Evolutionary conservation across 2,797 vertebrate species (phyloP), one percentile per base, ranked within the genome.

Genomic region (Anabas testudineus): DNA sequence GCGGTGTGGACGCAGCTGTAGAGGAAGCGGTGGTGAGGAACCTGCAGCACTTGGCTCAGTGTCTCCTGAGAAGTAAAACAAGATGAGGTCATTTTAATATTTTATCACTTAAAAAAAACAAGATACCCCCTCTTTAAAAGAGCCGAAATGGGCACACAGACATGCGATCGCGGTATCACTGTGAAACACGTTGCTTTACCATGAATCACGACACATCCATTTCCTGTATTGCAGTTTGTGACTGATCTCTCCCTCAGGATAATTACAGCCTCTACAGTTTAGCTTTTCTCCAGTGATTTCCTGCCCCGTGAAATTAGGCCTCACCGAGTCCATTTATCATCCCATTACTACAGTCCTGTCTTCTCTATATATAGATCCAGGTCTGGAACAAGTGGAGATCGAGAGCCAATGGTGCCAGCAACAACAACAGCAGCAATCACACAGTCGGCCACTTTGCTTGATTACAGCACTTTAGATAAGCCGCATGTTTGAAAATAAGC

Each of bases 291-390:
- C 86, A 76, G 88, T 80, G 87, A 92, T 92, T 93, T 92, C 90
- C 93, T 92, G 90, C 87, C 87, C 84, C 71, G 58, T 89, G 87
- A 90, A 93, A 92, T 92, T 84, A 92, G 88, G 83, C 87, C 91
- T 83, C 10, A 59, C 71, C 64, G 65, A 67, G 81, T 88, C 85
- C 90, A 93, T 94, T 92, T 86, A 91, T 94, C 92, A 93, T 90
- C 82, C 82, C 87, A 83, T 90, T 91, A 88, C 85, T 83, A 84
- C 83, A 84, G 78, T 72, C 81, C 71, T 73, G 79, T 58, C 43
- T 10, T 87, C 82, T 75, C 87, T 91, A 88, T 91, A 91, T 90
- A 90, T 93, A 92, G 90, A 90, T 71, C 68, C 78, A 81, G 78
- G 79, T 81, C 83, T 81, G 78, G 30, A 76, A 72, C 82, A 48